These are phyloP conservation scores for Diaperis boleti DNA, from an alignment of 2,888 invertebrate genomes.

Conservation along the genomic window DNA sequence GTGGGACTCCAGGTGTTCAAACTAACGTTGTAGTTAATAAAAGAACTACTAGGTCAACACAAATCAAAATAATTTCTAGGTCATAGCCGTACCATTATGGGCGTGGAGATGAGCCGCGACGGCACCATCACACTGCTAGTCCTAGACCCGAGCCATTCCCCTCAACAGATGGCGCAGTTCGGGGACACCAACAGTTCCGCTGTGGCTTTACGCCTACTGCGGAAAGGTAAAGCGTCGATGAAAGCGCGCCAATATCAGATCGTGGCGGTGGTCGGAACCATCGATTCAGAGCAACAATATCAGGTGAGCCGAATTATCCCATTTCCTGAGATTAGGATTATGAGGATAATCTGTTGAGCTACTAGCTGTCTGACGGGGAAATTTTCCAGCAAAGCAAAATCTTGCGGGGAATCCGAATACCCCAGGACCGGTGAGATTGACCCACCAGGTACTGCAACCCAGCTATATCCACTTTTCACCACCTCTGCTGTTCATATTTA, in stretches of 20 bases:
- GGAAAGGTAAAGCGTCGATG: conserved; percentile 82
- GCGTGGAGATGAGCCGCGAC: conserved; percentile 82
- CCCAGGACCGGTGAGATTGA: conserved; percentile 76
- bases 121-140: conserved; percentile 78
- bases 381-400: conserved; percentile 81
- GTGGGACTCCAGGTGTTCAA: too few relatives aligned
- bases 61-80: too few relatives aligned
- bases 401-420: conserved; percentile 79
- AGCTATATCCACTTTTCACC: conserved; percentile 51
- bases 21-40: too few relatives aligned
- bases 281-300: conserved; percentile 80
- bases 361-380: too few relatives aligned
- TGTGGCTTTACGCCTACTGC: conserved; percentile 74
- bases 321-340: background rate
- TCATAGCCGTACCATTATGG: conserved; percentile 91
- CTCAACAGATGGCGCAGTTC: conserved; percentile 80
- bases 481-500: conserved; percentile 62
- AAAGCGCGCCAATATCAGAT: conserved; percentile 90
- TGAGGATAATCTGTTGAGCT: too few relatives aligned
- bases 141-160: conserved; percentile 87
- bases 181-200: conserved; percentile 71
- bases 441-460: background rate
- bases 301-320: conserved; percentile 71
- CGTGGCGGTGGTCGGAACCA: conserved; percentile 81
- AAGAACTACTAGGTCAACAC: too few relatives aligned